Evolutionary conservation across 2,113 vertebrate species (phyloP).

Genomic region (Chloebia gouldiae): DNA sequence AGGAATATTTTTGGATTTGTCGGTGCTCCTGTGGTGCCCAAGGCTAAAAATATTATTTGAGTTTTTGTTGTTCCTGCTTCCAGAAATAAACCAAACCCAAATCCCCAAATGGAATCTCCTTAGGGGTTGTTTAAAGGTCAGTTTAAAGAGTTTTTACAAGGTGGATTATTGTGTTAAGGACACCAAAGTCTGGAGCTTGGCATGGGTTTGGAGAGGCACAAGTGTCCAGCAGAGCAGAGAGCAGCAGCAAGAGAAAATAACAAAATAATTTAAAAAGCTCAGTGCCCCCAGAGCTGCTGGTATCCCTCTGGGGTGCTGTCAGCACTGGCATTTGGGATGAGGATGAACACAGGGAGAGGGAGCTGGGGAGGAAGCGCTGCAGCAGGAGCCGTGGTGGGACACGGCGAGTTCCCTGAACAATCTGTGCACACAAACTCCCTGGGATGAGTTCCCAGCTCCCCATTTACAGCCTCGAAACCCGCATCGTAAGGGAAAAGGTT

Average conservation of each 20-base stretch:
- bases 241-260: not conserved
- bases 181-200: not conserved
- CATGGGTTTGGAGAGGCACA: not conserved
- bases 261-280: not conserved
- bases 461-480: not conserved
- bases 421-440: not conserved
- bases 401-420: not conserved
- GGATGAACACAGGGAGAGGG: not conserved
- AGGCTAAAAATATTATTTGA: not conserved
- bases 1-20: conserved; percentile 33
- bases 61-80: not conserved
- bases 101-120: not conserved
- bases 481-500: not conserved
- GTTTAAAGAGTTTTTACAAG: not conserved
- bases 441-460: not conserved
- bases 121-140: not conserved
- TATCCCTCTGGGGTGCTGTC: rapidly evolving
- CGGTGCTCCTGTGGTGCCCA: not conserved
- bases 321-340: not conserved
- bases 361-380: not conserved
- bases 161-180: not conserved
- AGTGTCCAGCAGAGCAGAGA: not conserved
- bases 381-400: not conserved
- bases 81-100: conserved; percentile 1
- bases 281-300: not conserved